Evolutionary conservation across 2,113 vertebrate genomes (phyloP).

Genomic region (Pipa parva): DNA sequence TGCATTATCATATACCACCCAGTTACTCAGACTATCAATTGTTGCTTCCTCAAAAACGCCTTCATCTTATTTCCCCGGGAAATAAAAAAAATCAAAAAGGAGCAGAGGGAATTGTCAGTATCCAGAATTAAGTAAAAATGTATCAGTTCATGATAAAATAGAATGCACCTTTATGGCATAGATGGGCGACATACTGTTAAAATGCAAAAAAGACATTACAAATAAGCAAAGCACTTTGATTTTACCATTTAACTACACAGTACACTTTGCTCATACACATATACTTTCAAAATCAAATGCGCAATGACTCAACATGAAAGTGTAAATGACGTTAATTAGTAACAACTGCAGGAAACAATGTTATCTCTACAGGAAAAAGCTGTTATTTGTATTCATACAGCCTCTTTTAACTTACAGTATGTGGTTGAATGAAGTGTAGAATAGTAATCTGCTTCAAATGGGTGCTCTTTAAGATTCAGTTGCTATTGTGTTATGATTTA

Average conservation of each 20-base stretch:
- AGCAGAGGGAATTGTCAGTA: too few relatives aligned
- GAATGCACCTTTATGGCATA: too few relatives aligned
- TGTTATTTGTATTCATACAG: conserved; percentile 46
- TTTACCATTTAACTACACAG: conserved; percentile 16
- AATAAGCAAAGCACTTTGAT: conserved; percentile 25
- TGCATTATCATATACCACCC: too few relatives aligned
- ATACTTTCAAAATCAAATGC: conserved; percentile 41
- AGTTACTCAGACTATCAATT: too few relatives aligned
- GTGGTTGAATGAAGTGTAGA: conserved; percentile 46
- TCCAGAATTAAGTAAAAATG: too few relatives aligned
- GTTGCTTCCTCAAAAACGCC: too few relatives aligned
- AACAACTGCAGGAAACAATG: conserved; percentile 42
- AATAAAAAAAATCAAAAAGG: too few relatives aligned
- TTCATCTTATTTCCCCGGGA: too few relatives aligned
- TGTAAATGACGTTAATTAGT: conserved; percentile 48
- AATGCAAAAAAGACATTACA: background rate
- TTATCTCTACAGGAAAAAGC: conserved; percentile 49
- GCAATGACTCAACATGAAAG: conserved; percentile 42
- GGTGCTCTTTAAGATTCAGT: conserved; percentile 47
- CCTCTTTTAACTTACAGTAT: conserved; percentile 29
- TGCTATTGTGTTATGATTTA: conserved; percentile 40
- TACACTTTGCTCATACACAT: too few relatives aligned
- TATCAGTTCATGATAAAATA: too few relatives aligned
- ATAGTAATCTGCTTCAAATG: conserved; percentile 31
- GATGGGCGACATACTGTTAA: too few relatives aligned